Evolutionary conservation across 2,113 vertebrate genomes (phyloP).

Genomic region (Tauraco erythrolophus): DNA sequence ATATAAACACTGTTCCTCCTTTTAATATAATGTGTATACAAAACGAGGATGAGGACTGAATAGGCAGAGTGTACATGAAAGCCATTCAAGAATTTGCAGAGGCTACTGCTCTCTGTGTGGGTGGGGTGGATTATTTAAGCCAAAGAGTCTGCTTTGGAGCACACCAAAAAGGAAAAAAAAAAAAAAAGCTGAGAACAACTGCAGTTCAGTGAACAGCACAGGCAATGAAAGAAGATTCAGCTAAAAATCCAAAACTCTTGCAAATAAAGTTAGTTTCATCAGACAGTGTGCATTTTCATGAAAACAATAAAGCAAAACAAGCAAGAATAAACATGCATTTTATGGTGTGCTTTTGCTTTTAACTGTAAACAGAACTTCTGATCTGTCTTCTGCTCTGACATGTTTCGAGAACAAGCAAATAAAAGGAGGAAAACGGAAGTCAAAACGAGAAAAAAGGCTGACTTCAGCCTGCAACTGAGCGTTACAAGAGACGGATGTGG

Average conservation of each 20-base stretch:
- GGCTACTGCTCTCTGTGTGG: not conserved
- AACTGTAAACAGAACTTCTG: not conserved
- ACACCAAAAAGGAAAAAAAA: not conserved
- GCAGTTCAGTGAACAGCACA: not conserved
- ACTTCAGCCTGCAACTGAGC: not conserved
- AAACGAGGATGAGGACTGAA: not conserved
- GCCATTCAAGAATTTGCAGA: not conserved
- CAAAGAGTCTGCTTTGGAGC: not conserved
- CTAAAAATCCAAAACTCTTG: not conserved
- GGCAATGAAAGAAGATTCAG: not conserved
- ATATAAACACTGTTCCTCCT: not conserved
- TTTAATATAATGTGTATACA: not conserved
- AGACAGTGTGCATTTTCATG: not conserved
- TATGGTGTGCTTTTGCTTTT: not conserved
- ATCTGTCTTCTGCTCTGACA: not conserved
- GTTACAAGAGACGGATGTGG: not conserved
- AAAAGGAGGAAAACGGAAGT: slow-evolving; percentile 17
- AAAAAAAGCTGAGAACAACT: not conserved
- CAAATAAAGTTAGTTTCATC: not conserved
- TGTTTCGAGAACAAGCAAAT: not conserved
- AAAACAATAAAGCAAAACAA: not conserved
- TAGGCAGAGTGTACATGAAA: not conserved
- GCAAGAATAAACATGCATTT: not conserved
- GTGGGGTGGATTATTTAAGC: not conserved
- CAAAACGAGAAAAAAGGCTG: not conserved